A percentile compares a stretch with the other conserved stretches of the same genome.
Conservation (phyloP, 1,140 invertebrate genomes). For the Drosophila guanche region DNA sequence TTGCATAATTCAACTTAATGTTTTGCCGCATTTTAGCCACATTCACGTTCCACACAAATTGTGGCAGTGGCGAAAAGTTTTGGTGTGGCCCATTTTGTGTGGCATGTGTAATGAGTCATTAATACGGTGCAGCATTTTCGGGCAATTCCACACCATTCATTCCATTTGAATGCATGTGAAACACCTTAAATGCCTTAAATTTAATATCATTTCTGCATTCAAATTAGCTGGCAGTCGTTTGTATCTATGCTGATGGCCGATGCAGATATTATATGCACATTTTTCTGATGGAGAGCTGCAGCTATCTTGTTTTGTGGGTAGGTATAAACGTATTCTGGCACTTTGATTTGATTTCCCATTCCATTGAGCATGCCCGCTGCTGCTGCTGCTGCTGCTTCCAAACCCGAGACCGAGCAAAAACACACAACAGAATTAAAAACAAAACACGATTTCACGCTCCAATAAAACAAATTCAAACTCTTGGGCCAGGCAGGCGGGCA, state of each 20-base stretch:
- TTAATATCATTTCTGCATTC: constrained; percentile 61
- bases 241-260: constrained; percentile 63
- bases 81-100: constrained; percentile 42
- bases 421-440: constrained; percentile 30
- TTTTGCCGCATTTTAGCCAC: constrained; percentile 76
- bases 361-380: neutral
- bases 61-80: constrained; percentile 62
- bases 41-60: constrained; percentile 75
- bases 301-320: constrained; percentile 9
- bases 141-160: constrained; percentile 24
- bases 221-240: constrained; percentile 70
- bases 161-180: constrained; percentile 28
- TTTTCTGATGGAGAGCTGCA: too few relatives aligned
- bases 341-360: neutral
- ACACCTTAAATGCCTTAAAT: constrained; percentile 47
- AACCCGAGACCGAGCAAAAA: neutral
- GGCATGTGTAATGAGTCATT: constrained; percentile 81
- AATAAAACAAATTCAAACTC: constrained; percentile 66
- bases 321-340: constrained; percentile 5
- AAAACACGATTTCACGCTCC: constrained; percentile 67
- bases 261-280: neutral
- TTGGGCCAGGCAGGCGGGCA: constrained; percentile 5
- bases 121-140: constrained; percentile 63
- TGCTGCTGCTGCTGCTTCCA: constrained; percentile 2
- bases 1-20: constrained; percentile 75